phyloP scores from a whole-genome alignment of 1,140 invertebrate species.

The Sarcophaga bullata region DNA sequence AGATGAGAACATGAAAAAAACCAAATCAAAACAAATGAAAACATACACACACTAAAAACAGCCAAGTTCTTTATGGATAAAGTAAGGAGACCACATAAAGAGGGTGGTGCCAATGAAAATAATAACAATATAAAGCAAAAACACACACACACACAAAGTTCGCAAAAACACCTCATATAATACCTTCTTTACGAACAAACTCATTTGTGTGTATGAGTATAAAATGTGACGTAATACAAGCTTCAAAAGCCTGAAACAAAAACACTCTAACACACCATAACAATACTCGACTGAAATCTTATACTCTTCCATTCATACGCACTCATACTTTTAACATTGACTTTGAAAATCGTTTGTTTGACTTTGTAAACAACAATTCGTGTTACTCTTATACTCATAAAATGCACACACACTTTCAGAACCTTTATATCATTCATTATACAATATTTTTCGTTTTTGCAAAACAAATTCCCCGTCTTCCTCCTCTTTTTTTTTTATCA shows the following conservation, averaged over 20 bases:
- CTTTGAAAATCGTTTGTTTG: conserved; percentile 45
- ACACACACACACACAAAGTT: not conserved
- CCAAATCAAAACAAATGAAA: not conserved
- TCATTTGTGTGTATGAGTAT: too few relatives aligned
- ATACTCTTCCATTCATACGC: not conserved
- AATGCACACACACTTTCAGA: too few relatives aligned
- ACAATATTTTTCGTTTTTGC: too few relatives aligned
- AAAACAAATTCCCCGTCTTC: too few relatives aligned
- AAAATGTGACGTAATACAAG: not conserved
- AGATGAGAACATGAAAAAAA: not conserved
- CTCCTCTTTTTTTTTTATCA: too few relatives aligned
- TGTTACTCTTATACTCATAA: too few relatives aligned
- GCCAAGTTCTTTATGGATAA: not conserved
- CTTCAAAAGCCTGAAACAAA: not conserved
- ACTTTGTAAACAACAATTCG: conserved; percentile 14
- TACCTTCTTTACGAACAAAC: not conserved
- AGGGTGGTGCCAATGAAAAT: not conserved
- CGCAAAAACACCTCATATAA: conserved; percentile 1
- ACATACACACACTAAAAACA: not conserved
- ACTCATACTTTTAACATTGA: conserved; percentile 32
- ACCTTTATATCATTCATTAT: too few relatives aligned
- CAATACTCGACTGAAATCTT: not conserved
- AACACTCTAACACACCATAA: not conserved
- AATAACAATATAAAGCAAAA: too few relatives aligned
- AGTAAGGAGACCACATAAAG: not conserved